Base-by-base conservation (phyloP, 2,797 vertebrate species). In the Rhyacichthys aspro region DNA sequence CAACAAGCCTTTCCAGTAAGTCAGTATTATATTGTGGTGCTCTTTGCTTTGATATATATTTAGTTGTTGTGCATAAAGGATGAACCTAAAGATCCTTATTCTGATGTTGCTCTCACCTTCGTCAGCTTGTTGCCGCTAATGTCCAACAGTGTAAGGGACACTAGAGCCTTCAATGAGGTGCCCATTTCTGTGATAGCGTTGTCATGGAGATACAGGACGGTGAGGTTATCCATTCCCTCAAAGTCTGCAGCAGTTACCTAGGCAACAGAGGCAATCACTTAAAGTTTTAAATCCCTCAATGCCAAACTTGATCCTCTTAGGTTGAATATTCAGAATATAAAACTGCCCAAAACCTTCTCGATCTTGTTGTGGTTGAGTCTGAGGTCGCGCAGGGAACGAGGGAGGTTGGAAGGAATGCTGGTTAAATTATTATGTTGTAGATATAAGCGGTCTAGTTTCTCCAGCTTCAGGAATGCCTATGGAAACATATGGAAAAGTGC, bases 371-470 rank as follows among this genome's bases (percentile, higher is more conserved):
- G 89, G 75, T 93, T 88, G 2, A 98, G 88, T 18, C 96, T 94
- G 44, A 99, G 91, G 81, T 99, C 96, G 3, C 86, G 79, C 28
- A 99, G 88, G 1, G 94, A 93, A 2, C 85, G 89, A 1, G 97
- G 96, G 76, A 99, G 89, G 1, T 91, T 94, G 16, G 88, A 33
- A 0, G 97, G 97, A 67, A 99, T 79, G 59, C 89, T 86, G 33
- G 92, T 97, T 70, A 99, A 80, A 78, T 96, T 95, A 88, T 99
- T 99, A 88, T 97, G 93, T 49, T 95, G 94, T 56, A 99, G 80
- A 85, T 98, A 98, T 12, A 99, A 76, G 65, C 95, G 94, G 81
- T 99, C 92, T 59, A 99, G 73, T 37, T 55, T 80, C 43, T 52
- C 78, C 83, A 98, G 76, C 81, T 93, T 95, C 70, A 93, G 87